A percentile compares a stretch with the other conserved stretches of the same genome.
Conservation (phyloP, 2,113 vertebrate species). For the Neolamprologus hecqui region DNA sequence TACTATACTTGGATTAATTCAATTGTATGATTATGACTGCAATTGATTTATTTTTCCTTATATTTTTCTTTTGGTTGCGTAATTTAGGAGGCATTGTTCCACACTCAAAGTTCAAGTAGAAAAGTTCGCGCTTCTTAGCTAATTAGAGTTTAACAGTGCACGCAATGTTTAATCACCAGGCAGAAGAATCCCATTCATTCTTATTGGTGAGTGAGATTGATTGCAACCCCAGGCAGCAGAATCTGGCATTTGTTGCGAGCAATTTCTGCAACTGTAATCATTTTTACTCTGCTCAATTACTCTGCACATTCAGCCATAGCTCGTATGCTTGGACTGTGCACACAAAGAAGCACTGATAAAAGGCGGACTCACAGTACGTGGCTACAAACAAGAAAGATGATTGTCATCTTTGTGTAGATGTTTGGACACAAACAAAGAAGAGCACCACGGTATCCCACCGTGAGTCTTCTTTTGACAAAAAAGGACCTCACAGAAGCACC, state of each 20-base stretch:
- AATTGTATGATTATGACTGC: background rate
- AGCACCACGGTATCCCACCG: background rate
- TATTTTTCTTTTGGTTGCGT: background rate
- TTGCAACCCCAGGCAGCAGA: background rate
- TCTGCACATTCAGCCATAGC: background rate
- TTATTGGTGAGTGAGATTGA: constrained; percentile 20
- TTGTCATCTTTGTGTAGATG: background rate
- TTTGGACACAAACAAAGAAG: background rate
- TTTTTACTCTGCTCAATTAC: constrained; percentile 29
- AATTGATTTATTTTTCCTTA: background rate
- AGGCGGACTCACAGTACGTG: background rate
- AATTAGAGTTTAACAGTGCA: background rate
- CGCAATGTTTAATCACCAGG: background rate
- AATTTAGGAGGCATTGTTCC: background rate
- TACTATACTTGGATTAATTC: background rate
- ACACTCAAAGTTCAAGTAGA: background rate
- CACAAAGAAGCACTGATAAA: constrained; percentile 25
- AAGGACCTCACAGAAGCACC: background rate
- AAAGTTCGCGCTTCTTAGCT: background rate
- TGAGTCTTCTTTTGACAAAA: constrained; percentile 1
- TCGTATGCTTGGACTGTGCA: background rate
- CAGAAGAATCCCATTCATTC: constrained; percentile 8
- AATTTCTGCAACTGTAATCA: constrained; percentile 39
- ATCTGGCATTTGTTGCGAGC: background rate
- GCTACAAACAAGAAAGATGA: background rate